These are phyloP conservation scores for Denticeps clupeoides DNA, from an alignment of 2,797 vertebrate species.

Conservation along the genomic window DNA sequence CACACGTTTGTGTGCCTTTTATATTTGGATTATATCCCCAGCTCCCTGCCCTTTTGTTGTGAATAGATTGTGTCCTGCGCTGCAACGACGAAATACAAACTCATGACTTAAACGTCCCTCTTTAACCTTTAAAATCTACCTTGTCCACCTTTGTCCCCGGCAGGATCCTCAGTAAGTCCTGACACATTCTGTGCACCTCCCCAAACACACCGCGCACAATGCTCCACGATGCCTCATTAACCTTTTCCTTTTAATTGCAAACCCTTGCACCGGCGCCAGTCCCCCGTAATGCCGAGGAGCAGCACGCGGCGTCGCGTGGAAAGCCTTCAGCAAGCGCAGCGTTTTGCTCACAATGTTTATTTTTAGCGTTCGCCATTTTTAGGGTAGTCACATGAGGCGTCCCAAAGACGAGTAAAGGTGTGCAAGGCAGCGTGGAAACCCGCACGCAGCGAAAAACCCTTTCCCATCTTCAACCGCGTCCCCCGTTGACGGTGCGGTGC, in stretches of 20 bases:
- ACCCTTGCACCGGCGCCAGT: neutral
- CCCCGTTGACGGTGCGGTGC: no score
- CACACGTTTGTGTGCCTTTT: no score
- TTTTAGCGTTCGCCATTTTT: neutral
- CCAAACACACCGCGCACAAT: neutral
- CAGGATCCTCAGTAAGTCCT: no score
- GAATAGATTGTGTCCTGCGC: neutral
- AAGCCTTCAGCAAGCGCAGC: neutral
- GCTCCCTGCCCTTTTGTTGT: neutral
- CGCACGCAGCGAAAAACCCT: neutral
- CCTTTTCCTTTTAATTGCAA: neutral
- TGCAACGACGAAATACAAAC: neutral
- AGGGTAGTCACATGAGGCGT: neutral
- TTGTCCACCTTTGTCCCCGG: neutral
- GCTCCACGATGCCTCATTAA: neutral
- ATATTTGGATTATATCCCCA: neutral
- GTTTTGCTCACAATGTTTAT: neutral
- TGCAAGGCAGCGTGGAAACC: neutral
- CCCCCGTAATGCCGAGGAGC: neutral
- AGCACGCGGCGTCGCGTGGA: neutral
- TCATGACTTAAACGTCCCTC: neutral
- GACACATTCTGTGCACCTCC: neutral
- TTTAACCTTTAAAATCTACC: neutral
- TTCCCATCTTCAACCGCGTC: no score
- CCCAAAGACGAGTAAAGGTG: neutral